These are phyloP conservation scores for Archaeoteleia sp. DNA, from an alignment of 2,888 invertebrate genomes.

Conservation along the genomic window DNA sequence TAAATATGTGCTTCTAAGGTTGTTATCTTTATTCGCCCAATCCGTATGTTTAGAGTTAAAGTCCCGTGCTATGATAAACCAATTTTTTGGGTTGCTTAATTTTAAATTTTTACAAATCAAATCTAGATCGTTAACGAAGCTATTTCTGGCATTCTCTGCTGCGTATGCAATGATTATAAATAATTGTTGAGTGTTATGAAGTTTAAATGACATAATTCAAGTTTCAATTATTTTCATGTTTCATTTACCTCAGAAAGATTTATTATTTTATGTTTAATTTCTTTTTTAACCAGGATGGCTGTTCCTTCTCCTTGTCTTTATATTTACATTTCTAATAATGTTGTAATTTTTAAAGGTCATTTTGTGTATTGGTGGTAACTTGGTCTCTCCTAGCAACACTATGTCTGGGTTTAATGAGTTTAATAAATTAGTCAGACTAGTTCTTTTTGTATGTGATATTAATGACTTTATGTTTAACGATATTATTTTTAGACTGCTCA, in stretches of 20 bases:
- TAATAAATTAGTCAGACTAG: too few species aligned
- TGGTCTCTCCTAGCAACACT: constrained; percentile 26
- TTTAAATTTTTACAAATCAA: constrained; percentile 4
- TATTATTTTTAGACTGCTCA: too few species aligned
- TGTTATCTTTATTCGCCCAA: constrained; percentile 15
- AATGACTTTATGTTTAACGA: too few species aligned
- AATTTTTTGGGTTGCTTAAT: constrained; percentile 10
- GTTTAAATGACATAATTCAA: constrained; percentile 20
- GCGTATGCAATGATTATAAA: constrained; percentile 18
- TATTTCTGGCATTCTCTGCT: background rate
- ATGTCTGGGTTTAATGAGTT: constrained; percentile 27
- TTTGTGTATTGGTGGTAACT: constrained; percentile 12
- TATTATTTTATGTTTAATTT: constrained; percentile 14
- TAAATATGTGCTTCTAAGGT: constrained; percentile 12
- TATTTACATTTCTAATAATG: constrained; percentile 20
- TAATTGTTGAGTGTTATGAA: background rate
- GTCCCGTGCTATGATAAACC: constrained; percentile 15
- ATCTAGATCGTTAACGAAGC: constrained; percentile 13
- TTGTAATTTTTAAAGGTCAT: constrained; percentile 24
- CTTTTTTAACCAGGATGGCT: constrained; percentile 41
- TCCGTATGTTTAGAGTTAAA: constrained; percentile 13
- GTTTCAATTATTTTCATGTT: constrained; percentile 20
- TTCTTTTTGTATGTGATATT: too few species aligned
- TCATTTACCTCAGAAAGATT: background rate
- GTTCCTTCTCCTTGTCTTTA: constrained; percentile 40